Conservation (phyloP, 2,113 vertebrate genomes). For the Raphicerus campestris region DNA sequence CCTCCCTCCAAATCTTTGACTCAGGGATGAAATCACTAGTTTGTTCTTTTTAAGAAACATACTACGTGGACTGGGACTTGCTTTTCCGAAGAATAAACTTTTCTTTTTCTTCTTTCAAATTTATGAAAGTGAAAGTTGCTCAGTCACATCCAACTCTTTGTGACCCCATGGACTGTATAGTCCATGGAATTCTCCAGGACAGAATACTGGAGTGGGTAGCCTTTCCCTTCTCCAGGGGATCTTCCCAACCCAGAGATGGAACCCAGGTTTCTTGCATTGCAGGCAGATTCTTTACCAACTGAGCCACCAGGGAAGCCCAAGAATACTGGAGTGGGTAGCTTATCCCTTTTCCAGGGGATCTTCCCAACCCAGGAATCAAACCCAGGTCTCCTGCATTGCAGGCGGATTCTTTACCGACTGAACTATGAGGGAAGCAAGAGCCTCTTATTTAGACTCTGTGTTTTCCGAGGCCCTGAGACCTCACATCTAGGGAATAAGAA, state of each 20-base stretch:
- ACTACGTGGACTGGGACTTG: neutral
- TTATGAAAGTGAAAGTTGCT: neutral
- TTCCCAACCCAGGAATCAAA: neutral
- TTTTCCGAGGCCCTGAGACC: neutral
- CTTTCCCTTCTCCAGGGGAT: too few species aligned
- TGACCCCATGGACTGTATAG: neutral
- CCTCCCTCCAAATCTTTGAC: neutral
- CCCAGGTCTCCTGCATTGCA: neutral
- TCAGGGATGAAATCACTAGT: neutral
- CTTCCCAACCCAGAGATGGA: too few species aligned
- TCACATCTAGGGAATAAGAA: neutral
- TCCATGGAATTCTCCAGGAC: neutral
- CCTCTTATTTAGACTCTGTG: neutral
- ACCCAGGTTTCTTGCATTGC: too few species aligned
- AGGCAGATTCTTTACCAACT: too few species aligned
- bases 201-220: neutral
- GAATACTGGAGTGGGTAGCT: neutral
- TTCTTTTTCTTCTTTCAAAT: neutral
- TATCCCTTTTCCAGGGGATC: neutral
- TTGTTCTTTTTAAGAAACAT: neutral
- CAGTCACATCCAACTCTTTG: neutral
- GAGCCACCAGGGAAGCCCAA: too few species aligned
- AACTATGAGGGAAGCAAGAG: neutral
- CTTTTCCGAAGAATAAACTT: neutral
- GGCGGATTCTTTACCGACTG: neutral